A percentile compares a stretch with the other conserved stretches of the same genome.
These are phyloP conservation scores for Archips crataeganus DNA, from an alignment of 2,888 invertebrate species.

Conservation along the genomic window DNA sequence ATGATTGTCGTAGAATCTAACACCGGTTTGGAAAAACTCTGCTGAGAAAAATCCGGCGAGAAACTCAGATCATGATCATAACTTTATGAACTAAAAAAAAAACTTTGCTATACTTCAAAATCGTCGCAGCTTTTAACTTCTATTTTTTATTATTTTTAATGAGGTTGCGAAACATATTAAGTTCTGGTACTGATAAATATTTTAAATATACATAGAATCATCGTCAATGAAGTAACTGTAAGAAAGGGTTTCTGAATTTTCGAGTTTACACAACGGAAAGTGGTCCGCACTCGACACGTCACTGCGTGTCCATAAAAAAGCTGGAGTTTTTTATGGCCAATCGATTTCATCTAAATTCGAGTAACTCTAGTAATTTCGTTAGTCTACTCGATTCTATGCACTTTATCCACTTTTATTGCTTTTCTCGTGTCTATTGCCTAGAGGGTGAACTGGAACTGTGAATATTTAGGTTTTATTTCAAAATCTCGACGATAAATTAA, in stretches of 20 bases:
- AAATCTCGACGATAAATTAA: no score
- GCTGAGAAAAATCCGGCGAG: no score
- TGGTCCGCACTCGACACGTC: constrained; percentile 17
- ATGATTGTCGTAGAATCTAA: no score
- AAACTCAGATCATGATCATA: no score
- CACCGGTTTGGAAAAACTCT: no score
- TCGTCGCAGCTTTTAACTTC: no score
- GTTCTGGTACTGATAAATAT: no score
- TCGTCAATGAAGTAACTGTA: not conserved
- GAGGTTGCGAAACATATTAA: no score
- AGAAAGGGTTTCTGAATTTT: constrained; percentile 5
- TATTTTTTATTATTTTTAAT: no score
- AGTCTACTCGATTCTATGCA: not conserved
- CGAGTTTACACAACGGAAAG: not conserved
- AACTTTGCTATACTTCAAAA: no score
- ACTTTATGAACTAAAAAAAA: no score
- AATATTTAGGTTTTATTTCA: not conserved
- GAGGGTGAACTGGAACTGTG: not conserved
- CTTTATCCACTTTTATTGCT: not conserved
- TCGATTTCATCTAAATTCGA: constrained; percentile 14
- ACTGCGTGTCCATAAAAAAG: constrained; percentile 14
- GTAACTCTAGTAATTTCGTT: not conserved
- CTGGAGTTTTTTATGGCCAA: constrained; percentile 16
- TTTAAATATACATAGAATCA: no score
- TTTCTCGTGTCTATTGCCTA: not conserved